Conservation (phyloP, 2,888 invertebrate species). For the Camptogramma bilineatum region DNA sequence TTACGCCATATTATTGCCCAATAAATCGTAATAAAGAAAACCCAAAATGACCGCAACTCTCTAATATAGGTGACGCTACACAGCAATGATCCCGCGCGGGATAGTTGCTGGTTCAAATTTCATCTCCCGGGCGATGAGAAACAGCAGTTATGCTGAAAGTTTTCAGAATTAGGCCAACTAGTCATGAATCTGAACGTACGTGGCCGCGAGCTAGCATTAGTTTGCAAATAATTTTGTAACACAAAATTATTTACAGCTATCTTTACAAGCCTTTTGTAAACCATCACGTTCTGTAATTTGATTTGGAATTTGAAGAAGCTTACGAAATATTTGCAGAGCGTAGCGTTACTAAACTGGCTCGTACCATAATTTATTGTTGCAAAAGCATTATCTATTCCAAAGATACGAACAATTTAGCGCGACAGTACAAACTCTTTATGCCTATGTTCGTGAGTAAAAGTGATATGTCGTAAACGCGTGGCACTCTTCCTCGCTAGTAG, state of each 20-base stretch:
- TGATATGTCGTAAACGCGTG: slow-evolving; percentile 16
- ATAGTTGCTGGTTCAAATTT: slow-evolving; percentile 52
- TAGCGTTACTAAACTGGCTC: neutral
- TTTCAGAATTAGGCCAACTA: slow-evolving; percentile 54
- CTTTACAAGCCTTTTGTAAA: neutral
- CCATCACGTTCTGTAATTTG: slow-evolving; percentile 12
- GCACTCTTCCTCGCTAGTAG: slow-evolving; percentile 14
- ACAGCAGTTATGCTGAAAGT: slow-evolving; percentile 52
- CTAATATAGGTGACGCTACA: slow-evolving; percentile 41
- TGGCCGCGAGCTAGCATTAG: slow-evolving; percentile 37
- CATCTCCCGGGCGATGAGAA: slow-evolving; percentile 54
- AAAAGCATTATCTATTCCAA: neutral
- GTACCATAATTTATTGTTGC: neutral
- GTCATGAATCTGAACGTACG: slow-evolving; percentile 45
- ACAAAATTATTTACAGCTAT: slow-evolving; percentile 34
- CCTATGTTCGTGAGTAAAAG: slow-evolving; percentile 17
- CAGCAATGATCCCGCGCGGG: slow-evolving; percentile 50
- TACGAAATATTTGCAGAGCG: neutral
- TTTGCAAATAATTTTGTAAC: slow-evolving; percentile 49
- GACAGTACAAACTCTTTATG: neutral
- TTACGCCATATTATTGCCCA: slow-evolving; percentile 38
- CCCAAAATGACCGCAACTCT: slow-evolving; percentile 41
- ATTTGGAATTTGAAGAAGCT: slow-evolving; percentile 19
- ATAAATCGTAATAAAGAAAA: slow-evolving; percentile 43
- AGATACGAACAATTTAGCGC: neutral